Evolutionary conservation across 2,113 vertebrate species (phyloP).

Genomic region (Aptenodytes forsteri): DNA sequence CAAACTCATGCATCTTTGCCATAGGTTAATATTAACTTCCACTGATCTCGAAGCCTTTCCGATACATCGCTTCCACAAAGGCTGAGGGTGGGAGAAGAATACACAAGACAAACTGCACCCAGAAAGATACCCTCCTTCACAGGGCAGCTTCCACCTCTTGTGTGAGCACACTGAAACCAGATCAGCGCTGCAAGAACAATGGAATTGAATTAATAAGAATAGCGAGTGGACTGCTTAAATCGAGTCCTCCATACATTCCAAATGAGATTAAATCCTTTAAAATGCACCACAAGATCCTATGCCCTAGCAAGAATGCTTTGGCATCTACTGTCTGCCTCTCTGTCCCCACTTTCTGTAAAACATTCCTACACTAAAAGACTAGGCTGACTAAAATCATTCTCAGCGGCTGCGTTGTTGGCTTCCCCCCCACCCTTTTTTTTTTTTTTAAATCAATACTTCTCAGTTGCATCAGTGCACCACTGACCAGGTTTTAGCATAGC

Average conservation of each 20-base stretch:
- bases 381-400: not conserved
- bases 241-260: not conserved
- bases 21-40: not conserved
- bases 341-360: not conserved
- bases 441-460: not conserved
- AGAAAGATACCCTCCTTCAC: not conserved
- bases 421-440: rapidly evolving
- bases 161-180: not conserved
- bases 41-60: not conserved
- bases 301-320: not conserved
- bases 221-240: not conserved
- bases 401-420: not conserved
- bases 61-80: not conserved
- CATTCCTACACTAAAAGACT: not conserved
- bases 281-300: not conserved
- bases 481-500: not conserved
- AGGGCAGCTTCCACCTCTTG: not conserved
- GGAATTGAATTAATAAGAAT: not conserved
- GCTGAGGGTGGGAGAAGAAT: not conserved
- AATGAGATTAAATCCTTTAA: not conserved
- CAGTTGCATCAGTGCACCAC: not conserved
- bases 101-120: not conserved
- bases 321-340: not conserved
- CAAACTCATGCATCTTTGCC: not conserved
- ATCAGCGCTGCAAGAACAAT: not conserved